A percentile compares a stretch with the other conserved stretches of the same genome.
Conservation (phyloP, 2,888 invertebrate genomes). For the Parascotia fuliginaria region DNA sequence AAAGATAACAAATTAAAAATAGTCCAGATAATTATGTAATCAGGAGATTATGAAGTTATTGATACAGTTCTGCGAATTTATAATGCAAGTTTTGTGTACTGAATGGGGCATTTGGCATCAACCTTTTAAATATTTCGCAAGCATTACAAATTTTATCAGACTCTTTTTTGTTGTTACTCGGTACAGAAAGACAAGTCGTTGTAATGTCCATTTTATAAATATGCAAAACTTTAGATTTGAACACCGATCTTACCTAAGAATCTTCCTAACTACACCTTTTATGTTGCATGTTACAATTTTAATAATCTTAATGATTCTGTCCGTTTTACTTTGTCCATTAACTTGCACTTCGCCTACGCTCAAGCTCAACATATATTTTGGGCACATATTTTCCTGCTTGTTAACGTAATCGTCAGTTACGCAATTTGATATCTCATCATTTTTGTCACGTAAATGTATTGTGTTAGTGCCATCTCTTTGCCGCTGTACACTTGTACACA, state of each 20-base stretch:
- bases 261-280: too few species aligned
- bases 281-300: background rate
- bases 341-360: background rate
- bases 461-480: background rate
- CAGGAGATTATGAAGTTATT: too few species aligned
- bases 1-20: background rate
- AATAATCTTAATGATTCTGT: background rate
- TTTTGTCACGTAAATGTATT: slow-evolving; percentile 10
- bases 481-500: background rate
- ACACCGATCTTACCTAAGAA: too few species aligned
- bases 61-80: too few species aligned
- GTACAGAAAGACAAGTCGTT: too few species aligned
- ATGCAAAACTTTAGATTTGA: too few species aligned
- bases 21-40: background rate
- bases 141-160: too few species aligned
- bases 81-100: too few species aligned
- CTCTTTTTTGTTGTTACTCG: too few species aligned
- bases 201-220: too few species aligned
- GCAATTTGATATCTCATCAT: slow-evolving; percentile 2
- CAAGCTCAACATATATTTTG: background rate
- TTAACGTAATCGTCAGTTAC: slow-evolving; percentile 1
- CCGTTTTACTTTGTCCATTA: background rate
- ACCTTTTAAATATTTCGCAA: too few species aligned
- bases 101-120: too few species aligned
- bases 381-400: slow-evolving; percentile 4